Evolutionary conservation across 1,140 invertebrate species (phyloP).

Genomic region (Drosophila mauritiana): DNA sequence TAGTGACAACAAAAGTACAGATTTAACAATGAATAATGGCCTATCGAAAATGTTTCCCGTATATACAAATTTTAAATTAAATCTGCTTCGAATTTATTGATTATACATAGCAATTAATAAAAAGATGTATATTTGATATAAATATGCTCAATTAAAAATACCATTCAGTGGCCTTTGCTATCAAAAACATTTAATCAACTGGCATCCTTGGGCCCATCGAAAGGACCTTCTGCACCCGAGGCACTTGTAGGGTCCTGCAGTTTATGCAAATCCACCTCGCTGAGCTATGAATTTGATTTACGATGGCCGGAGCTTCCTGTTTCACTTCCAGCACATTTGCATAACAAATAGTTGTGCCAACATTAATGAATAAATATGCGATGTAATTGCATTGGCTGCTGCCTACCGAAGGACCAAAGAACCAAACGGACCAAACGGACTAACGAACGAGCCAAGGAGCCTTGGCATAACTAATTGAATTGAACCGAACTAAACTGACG

Average conservation of each 20-base stretch:
- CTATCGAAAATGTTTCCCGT: no score
- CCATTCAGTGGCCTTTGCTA: not conserved
- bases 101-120: no score
- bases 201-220: conserved; percentile 4
- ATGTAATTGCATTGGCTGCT: conserved; percentile 43
- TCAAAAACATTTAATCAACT: conserved; percentile 1
- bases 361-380: conserved; percentile 50
- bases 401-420: not conserved
- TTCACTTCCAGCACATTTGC: conserved; percentile 42
- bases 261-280: conserved; percentile 38
- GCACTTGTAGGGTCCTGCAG: not conserved
- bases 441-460: not conserved
- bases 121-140: no score
- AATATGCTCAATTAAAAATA: not conserved
- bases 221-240: conserved; percentile 2
- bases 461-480: conserved; percentile 45
- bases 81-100: not conserved
- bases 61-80: not conserved
- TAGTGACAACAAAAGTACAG: not conserved
- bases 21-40: not conserved
- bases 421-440: not conserved
- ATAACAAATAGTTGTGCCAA: conserved; percentile 40
- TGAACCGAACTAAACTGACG: conserved; percentile 31
- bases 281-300: conserved; percentile 71
- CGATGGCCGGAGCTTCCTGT: conserved; percentile 27